Evolutionary conservation across 2,113 vertebrate species (phyloP), one percentile per base, ranked within the genome.

Genomic region (Barbus barbus): DNA sequence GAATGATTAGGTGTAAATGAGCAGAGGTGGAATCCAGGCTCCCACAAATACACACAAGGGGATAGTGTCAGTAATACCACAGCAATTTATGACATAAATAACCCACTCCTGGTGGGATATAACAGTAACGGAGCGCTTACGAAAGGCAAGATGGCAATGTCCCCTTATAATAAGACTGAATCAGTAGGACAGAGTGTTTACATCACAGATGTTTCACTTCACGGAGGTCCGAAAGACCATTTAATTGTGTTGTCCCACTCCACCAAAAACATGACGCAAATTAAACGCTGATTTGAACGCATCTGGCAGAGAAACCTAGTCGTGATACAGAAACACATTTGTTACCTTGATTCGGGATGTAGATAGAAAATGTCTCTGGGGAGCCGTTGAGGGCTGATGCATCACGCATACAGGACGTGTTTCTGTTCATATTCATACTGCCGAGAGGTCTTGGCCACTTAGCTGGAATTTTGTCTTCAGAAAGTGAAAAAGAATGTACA

Each of bases 161-260:
- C 28, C 26, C 38, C 26, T 33, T 26, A 26, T 24, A 56, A 26
- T 24, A 56, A 82, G 78, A 51, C 20, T 11, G 80, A 41, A 12
- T 53, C 65, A 41, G 28, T 58, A 22, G 26, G 36, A 77, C 20
- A 56, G 46, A 77, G 20, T 22, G 72, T 78, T 92, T 89, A 89
- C 91, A 91, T 76, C 89, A 84, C 91, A 92, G 90, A 92, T 92
- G 90, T 91, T 89, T 38, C 58, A 85, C 88, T 93, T 92, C 89
- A 56, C 73, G 92, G 92, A 92, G 92, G 93, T 93, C 92, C 86
- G 88, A 60, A 77, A 87, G 83, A 83, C 46, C 73, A 46, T 44
- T 90, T 89, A 89, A 90, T 91, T 92, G 89, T 83, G 60, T 81
- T 78, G 84, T 89, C 84, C 78, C 85, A 73, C 77, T 38, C 24